Evolutionary conservation across 2,113 vertebrate genomes (phyloP), one percentile per base, ranked within the genome.

Genomic region (Colistium nudipinnis): DNA sequence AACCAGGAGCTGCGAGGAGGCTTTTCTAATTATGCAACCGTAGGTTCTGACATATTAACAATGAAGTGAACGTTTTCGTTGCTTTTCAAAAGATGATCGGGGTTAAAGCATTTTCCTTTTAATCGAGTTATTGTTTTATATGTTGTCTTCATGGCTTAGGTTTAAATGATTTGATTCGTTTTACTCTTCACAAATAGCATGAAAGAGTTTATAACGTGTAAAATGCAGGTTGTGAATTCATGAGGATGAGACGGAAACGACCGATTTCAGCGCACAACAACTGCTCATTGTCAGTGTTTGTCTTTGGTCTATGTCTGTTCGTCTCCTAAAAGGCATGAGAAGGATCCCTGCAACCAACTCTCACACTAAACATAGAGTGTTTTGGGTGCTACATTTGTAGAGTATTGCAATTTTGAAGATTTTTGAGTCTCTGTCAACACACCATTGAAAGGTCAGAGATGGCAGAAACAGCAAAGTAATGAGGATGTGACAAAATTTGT

Each of bases 11-110:
- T 69, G 78, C 11, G 71, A 88, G 62, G 63, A 88, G 49, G 79
- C 69, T 77, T 84, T 83, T 62, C 85, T 87, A 88, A 92, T 93
- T 91, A 92, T 87, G 85, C 92, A 91, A 92, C 83, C 70, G 76
- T 80, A 82, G 76, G 70, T 90, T 92, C 77, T 82, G 81, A 91
- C 77, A 85, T 90, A 74, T 76, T 80, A 68, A 90, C 85, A 85
- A 74, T 82, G 76, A 82, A 74, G 45, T 60, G 63, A 74, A 75
- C 78, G 61, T 83, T 75, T 83, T 80, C 51, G 27, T 55, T 19
- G 45, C 62, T 82, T 76, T 73, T 70, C 64, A 28, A 49, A 47
- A 53, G 30, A 63, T 38, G 31, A 4, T 39, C 7, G 2, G 19
- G 7, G 16, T 1, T 24, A 25, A 20, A 44, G 8, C 1, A 1